Base-by-base conservation (phyloP, 2,888 invertebrate genomes). In the Leucania comma region DNA sequence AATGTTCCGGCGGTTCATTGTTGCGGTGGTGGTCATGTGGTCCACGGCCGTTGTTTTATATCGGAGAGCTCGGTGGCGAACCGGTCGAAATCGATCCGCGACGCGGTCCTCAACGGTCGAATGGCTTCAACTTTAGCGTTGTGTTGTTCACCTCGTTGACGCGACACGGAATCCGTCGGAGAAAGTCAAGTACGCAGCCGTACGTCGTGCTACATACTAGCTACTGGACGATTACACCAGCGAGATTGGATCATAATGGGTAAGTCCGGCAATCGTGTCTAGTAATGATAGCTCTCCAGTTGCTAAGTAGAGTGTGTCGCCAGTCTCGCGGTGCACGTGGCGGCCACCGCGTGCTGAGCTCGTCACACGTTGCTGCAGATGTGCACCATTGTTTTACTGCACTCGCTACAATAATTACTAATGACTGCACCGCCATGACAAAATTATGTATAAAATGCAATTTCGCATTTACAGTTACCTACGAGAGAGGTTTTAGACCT, bases 101-200 rank as follows among this genome's bases (percentile, higher is more conserved):
- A 85, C 86, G 88, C 89, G 87, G 90, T 89, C 91, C 88, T 90
- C 88, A 90, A 93, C 93, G 95, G 91, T 93, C 89, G 92, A 93
- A 88, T 92, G 93, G 90, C 87, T 92, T 91, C 91, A 90, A 92
- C 91, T 93, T 90, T 88, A 92, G 86, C 83, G 89, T 90, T 88
- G 92, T 91, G 92, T 90, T 94, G 93, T 93, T 94, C 94, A 94
- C 94, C 92, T 93, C 93, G 90, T 91, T 92, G 93, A 93, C 92
- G 92, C 91, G 93, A 92, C 93, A 93, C 91, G 93, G 94, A 92
- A 94, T 94, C 92, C 88, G 88, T 88, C 86, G 91, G 95, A 94
- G 96, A 95, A 95, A 96, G 95, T 95, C 94, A 93, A 93, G 93
- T 93, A 93, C 93, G 88, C 88, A 89, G 88, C 78, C 89, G 91